These are phyloP conservation scores for Dunckerocampus dactyliophorus DNA, from an alignment of 2,113 vertebrate genomes.

Conservation along the genomic window DNA sequence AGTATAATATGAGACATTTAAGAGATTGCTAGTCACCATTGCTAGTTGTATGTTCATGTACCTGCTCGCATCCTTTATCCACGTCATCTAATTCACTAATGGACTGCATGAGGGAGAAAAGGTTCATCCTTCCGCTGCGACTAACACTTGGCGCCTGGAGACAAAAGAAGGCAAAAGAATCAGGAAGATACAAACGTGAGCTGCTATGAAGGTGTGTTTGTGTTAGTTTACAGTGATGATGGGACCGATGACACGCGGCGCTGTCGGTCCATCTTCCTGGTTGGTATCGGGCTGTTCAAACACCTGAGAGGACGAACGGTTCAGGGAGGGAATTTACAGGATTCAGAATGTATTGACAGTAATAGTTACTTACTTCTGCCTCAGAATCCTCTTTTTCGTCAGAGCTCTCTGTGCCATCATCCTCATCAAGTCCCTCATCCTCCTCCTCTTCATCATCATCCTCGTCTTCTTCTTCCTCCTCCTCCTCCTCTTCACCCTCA, in stretches of 20 bases:
- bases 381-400: constrained; percentile 21
- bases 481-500: constrained; percentile 10
- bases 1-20: no score
- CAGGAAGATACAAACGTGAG: neutral
- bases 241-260: constrained; percentile 17
- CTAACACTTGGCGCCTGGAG: constrained; percentile 53
- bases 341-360: neutral
- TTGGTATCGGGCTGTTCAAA: constrained; percentile 43
- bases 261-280: constrained; percentile 1
- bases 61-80: constrained; percentile 50
- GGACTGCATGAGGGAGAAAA: constrained; percentile 89
- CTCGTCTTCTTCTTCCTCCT: constrained; percentile 19
- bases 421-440: constrained; percentile 26
- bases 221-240: constrained; percentile 56
- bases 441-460: constrained; percentile 19
- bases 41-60: constrained; percentile 10
- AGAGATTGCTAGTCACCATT: no score
- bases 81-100: constrained; percentile 83
- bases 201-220: neutral
- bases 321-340: neutral
- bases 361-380: constrained; percentile 1
- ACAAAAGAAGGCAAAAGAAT: neutral
- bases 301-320: constrained; percentile 44
- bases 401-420: constrained; percentile 31
- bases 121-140: constrained; percentile 83